These are phyloP conservation scores for Staurois parvus DNA, from an alignment of 2,797 vertebrate genomes.

Conservation along the genomic window DNA sequence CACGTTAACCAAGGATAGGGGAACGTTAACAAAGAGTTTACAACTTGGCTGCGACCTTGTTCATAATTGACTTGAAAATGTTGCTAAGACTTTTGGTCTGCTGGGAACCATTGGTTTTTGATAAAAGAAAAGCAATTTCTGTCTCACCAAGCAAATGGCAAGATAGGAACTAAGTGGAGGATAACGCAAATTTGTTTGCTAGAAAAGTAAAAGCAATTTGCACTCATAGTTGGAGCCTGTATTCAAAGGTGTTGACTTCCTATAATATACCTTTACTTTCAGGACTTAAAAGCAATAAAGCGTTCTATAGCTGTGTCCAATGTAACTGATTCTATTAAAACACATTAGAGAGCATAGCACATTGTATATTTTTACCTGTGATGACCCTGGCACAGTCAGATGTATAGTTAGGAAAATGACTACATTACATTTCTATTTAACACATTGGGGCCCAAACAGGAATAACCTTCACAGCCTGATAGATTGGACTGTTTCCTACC, in stretches of 20 bases:
- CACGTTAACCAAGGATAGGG: constrained; percentile 47
- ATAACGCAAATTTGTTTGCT: constrained; percentile 14
- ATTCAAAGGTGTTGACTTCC: neutral
- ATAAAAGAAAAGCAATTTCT: constrained; percentile 23
- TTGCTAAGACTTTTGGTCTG: constrained; percentile 44
- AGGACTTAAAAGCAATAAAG: neutral
- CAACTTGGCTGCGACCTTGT: constrained; percentile 35
- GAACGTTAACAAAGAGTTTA: constrained; percentile 52
- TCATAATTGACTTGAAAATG: constrained; percentile 54
- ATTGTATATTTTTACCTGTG: too few relatives aligned
- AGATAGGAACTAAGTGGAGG: neutral
- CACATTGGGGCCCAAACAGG: too few relatives aligned
- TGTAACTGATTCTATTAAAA: neutral
- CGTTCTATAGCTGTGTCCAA: neutral
- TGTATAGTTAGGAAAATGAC: too few relatives aligned
- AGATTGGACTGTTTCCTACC: too few relatives aligned
- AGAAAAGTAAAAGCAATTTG: constrained; percentile 27
- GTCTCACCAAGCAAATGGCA: neutral
- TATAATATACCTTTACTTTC: neutral
- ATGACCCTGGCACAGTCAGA: too few relatives aligned
- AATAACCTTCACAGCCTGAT: too few relatives aligned
- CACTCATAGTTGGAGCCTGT: neutral
- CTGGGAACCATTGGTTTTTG: constrained; percentile 27
- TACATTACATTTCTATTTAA: too few relatives aligned
- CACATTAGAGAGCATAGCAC: neutral